A percentile compares a stretch with the other conserved stretches of the same genome.
phyloP scores from a whole-genome alignment of 2,113 vertebrate species.

The Callipepla squamata region DNA sequence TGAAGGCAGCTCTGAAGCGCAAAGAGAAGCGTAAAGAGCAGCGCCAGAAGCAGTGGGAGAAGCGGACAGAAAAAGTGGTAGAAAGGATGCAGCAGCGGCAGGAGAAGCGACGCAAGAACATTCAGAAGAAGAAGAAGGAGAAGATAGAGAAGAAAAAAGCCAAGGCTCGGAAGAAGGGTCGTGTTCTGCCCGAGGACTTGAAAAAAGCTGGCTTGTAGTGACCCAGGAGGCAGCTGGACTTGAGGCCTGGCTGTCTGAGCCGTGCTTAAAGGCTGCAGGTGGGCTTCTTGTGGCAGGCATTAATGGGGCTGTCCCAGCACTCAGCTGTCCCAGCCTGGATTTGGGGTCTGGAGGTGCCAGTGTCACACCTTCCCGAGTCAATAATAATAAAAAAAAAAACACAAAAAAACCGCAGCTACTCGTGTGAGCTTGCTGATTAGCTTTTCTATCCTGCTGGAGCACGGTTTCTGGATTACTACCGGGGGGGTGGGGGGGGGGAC shows the following conservation, averaged over 20 bases:
- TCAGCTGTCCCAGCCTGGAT: no score
- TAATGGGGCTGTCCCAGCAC: no score
- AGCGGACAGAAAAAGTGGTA: slow-evolving; percentile 78
- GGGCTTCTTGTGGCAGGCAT: background rate
- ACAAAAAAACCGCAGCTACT: background rate
- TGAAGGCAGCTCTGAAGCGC: slow-evolving; percentile 85
- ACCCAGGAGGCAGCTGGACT: fast-evolving
- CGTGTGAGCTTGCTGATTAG: background rate
- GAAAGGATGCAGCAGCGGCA: slow-evolving; percentile 90
- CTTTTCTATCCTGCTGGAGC: background rate
- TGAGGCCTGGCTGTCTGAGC: fast-evolving
- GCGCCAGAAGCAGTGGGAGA: slow-evolving; percentile 81
- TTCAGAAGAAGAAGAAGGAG: slow-evolving; percentile 80
- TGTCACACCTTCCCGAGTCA: fast-evolving
- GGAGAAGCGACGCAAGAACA: slow-evolving; percentile 87
- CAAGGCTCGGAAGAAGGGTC: slow-evolving; percentile 86
- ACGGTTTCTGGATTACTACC: background rate
- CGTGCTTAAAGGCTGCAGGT: background rate
- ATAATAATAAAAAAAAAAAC: background rate
- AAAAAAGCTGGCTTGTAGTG: slow-evolving; percentile 77
- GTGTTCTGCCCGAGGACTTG: slow-evolving; percentile 89
- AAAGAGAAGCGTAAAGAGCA: slow-evolving; percentile 85
- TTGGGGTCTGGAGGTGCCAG: no score
- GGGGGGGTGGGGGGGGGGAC: no score
- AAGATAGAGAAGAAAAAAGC: slow-evolving; percentile 84